Evolutionary conservation across 2,888 invertebrate genomes (phyloP).

Genomic region (Diarsia mendica): DNA sequence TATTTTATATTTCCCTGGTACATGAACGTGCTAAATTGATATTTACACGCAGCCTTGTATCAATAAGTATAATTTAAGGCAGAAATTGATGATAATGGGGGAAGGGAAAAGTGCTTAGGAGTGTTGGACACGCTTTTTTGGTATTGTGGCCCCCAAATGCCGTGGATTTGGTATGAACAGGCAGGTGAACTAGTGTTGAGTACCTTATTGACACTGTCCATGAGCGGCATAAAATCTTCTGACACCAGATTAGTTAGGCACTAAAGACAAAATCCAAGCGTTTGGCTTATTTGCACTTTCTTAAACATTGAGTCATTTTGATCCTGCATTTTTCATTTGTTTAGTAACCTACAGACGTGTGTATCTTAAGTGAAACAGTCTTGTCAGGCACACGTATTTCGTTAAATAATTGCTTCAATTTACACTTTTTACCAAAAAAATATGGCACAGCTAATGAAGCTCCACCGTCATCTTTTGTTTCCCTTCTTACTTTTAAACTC

Average conservation of each 20-base stretch:
- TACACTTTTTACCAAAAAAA: slow-evolving; percentile 28
- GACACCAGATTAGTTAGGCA: too few relatives aligned
- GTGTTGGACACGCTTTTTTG: not conserved
- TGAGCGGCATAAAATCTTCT: too few relatives aligned
- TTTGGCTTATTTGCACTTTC: not conserved
- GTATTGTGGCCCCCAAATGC: not conserved
- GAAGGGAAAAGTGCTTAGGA: slow-evolving; percentile 8
- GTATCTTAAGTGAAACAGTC: not conserved
- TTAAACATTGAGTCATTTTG: not conserved
- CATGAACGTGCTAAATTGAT: slow-evolving; percentile 77
- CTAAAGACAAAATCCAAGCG: too few relatives aligned
- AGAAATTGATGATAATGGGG: slow-evolving; percentile 63
- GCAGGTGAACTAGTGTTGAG: not conserved
- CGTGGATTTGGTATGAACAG: not conserved
- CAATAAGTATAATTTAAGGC: slow-evolving; percentile 71
- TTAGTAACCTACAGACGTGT: not conserved
- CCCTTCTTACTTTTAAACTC: slow-evolving; percentile 65
- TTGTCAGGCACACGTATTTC: not conserved
- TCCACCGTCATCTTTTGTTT: slow-evolving; percentile 60
- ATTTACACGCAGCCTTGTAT: slow-evolving; percentile 73
- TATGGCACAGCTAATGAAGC: slow-evolving; percentile 64
- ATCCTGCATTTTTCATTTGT: not conserved
- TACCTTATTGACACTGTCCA: too few relatives aligned
- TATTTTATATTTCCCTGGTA: slow-evolving; percentile 76
- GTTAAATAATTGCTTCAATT: not conserved